Evolutionary conservation across 2,113 vertebrate genomes (phyloP), one percentile per base, ranked within the genome.

Genomic region (Gnathonemus echidnorhynchus): DNA sequence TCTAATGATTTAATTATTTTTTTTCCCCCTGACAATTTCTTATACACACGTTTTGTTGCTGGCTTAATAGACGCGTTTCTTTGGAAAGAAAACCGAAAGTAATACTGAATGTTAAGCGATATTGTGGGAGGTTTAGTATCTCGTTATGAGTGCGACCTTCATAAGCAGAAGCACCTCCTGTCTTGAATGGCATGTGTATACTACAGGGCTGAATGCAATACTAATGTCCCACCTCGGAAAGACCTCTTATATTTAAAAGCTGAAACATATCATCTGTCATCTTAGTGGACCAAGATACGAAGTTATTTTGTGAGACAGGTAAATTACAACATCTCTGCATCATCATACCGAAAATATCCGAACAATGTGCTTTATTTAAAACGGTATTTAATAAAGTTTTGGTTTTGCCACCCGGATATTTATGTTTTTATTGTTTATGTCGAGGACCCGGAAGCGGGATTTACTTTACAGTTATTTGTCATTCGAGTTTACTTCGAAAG

Each of bases 71-170:
- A 53, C 6, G 15, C 88, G 9, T 50, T 89, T 89, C 66, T 77
- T 7, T 11, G 3, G 42, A 89, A 89, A 24, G 62, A 62, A 89
- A 89, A 89, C n/a, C 66, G 88, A 89, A 89, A 89, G 45, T 48
- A n/a, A 46, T n/a, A 24, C 9, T 24, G 2, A 86, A 46, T 15
- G 31, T 11, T 17, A 77, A 39, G 24, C 31, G 10, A 31, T 13
- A 31, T 5, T 66, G 17, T 13, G 9, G 74, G 35, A 39, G 13
- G 35, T 80, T 80, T 80, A 80, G 74, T 19, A 4, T 70, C 10
- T 70, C 9, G 74, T 80, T 80, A 2, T 19, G 35, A 39, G 31
- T 19, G 6, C 31, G 74, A 80, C 62, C 62, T 11, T 31, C 62
- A 11, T 27, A 31, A 11, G 27, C 62, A 31, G 62, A 70, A 31